phyloP scores from a whole-genome alignment of 2,888 invertebrate genomes.

The Candidula unifasciata region DNA sequence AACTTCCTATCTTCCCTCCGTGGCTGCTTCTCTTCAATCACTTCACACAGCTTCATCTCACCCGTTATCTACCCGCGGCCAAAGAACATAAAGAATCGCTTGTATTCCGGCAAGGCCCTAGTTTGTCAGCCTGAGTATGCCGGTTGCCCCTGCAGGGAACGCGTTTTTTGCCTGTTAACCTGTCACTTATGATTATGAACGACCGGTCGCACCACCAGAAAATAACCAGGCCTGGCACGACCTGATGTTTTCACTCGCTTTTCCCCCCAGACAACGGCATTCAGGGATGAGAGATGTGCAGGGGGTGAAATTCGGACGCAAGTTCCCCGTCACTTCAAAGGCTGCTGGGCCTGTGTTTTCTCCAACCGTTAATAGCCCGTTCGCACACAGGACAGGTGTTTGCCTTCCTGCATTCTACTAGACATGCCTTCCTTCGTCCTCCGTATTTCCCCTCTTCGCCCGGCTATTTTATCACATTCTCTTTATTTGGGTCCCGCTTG shows the following conservation, averaged over 20 bases:
- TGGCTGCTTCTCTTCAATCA: too few species aligned
- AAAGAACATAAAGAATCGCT: too few species aligned
- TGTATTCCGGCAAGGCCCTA: too few species aligned
- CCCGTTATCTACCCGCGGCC: too few species aligned
- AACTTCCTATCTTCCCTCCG: too few species aligned
- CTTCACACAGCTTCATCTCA: too few species aligned
- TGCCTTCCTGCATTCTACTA: not conserved
- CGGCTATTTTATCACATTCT: too few species aligned
- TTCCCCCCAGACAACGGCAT: not conserved
- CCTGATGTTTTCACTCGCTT: conserved; percentile 3
- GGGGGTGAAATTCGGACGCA: not conserved
- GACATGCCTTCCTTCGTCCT: not conserved
- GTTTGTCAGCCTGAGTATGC: too few species aligned
- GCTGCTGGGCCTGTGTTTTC: not conserved
- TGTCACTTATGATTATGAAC: conserved; percentile 28
- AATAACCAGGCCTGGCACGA: not conserved
- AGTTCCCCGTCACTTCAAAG: conserved; percentile 21
- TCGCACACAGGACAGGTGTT: conserved; percentile 12
- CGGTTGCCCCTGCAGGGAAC: too few species aligned
- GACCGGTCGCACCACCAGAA: not conserved
- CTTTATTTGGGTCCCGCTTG: too few species aligned
- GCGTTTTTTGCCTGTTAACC: not conserved
- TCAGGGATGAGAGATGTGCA: conserved; percentile 22
- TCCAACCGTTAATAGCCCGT: conserved; percentile 13
- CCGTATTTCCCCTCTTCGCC: not conserved